These are phyloP conservation scores for Eulemur rubriventer DNA, from an alignment of 2,797 vertebrate genomes.

Conservation along the genomic window DNA sequence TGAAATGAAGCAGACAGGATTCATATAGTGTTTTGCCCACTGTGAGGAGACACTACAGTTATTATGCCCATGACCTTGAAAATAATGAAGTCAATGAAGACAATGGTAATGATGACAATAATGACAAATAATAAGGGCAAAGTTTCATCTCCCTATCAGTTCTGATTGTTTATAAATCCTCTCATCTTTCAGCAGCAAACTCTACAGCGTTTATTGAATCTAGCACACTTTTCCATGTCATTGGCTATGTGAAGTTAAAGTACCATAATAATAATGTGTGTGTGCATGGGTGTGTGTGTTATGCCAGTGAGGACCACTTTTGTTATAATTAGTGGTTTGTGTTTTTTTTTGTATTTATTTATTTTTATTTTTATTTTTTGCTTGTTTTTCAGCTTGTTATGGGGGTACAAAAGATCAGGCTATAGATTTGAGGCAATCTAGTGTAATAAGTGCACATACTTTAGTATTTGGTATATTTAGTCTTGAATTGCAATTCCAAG, in stretches of 20 bases:
- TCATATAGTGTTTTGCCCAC: neutral
- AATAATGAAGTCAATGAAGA: neutral
- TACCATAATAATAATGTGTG: neutral
- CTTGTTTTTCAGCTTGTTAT: too few relatives aligned
- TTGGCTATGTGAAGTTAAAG: neutral
- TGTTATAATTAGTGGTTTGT: neutral
- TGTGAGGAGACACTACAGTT: accelerated
- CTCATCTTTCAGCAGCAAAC: neutral
- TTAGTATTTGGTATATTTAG: neutral
- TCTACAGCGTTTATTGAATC: neutral
- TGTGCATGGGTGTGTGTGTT: neutral
- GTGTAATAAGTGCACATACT: neutral
- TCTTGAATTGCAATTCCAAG: neutral
- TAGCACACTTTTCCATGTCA: neutral
- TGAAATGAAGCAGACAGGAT: neutral
- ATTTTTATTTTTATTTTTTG: too few relatives aligned
- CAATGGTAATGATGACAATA: neutral
- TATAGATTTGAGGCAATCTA: neutral
- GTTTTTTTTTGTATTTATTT: too few relatives aligned
- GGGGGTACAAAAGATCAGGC: too few relatives aligned
- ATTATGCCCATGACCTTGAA: neutral
- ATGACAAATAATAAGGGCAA: neutral
- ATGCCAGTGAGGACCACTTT: neutral
- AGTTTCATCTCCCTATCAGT: neutral
- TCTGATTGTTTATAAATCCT: neutral